These are phyloP conservation scores for Pachyrhynchus sulphureomaculatus DNA, from an alignment of 1,140 invertebrate species.

Conservation along the genomic window DNA sequence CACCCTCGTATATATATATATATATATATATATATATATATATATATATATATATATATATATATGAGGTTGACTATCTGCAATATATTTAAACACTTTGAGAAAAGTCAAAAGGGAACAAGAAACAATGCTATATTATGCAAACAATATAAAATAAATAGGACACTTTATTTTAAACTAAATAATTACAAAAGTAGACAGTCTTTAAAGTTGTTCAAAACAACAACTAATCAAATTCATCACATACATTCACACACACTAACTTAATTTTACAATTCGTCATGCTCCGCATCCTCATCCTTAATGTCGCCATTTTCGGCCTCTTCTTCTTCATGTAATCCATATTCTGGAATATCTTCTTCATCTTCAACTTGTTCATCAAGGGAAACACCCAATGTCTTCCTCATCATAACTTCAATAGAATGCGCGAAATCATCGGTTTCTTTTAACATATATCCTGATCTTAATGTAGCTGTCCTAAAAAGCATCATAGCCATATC, in stretches of 20 bases:
- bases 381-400: slow-evolving; percentile 77
- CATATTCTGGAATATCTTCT: slow-evolving; percentile 54
- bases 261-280: slow-evolving; percentile 50
- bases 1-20: too few species aligned
- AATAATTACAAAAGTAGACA: slow-evolving; percentile 18
- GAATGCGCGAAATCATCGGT: slow-evolving; percentile 83
- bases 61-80: too few species aligned
- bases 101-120: too few species aligned
- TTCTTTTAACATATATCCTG: slow-evolving; percentile 86
- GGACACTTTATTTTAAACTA: slow-evolving; percentile 27
- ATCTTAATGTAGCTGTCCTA: slow-evolving; percentile 87
- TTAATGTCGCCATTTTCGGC: slow-evolving; percentile 49
- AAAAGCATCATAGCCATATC: slow-evolving; percentile 91
- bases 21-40: too few species aligned
- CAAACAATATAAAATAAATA: slow-evolving; percentile 9
- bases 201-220: slow-evolving; percentile 26
- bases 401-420: slow-evolving; percentile 84
- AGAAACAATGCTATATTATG: too few species aligned
- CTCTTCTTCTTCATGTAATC: slow-evolving; percentile 46
- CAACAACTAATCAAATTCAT: slow-evolving; percentile 6
- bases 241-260: slow-evolving; percentile 22
- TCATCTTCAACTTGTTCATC: slow-evolving; percentile 69
- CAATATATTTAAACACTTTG: too few species aligned
- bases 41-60: too few species aligned
- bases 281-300: slow-evolving; percentile 51